Evolutionary conservation across 1,140 invertebrate genomes (phyloP), one percentile per base, ranked within the genome.

Genomic region (Onthophagus taurus): DNA sequence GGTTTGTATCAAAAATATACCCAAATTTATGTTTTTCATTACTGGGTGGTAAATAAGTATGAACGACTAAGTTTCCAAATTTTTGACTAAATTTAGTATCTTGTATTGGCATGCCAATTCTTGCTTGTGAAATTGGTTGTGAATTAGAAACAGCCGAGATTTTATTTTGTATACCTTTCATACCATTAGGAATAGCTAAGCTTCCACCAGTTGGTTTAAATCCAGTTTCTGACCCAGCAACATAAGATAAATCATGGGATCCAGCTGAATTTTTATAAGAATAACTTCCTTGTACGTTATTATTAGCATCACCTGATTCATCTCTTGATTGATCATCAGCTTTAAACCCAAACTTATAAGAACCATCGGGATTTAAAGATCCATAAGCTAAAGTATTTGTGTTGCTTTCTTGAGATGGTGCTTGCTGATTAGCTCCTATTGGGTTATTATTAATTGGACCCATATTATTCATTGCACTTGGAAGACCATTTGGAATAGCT

Each of bases 261-360:
- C 52, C 52, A 9, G 41, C 49, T 11, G 13, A 18, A 38, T 52
- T 55, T 9, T 42, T 42, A 45, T 52, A 61, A 2, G 47, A 52
- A 37, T 52, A 61, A 29, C 39, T 45, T 7, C 59, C 59, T 26
- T 50, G 50, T 18, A 60, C 46, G 46, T 61, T 61, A 18, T 56
- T 56, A 30, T 11, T 12, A 13, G 29, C 3, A 42, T 61, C 59
- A n/a, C 55, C 47, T 2, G 31, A 13, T 51, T 60, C 58, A 20
- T 49, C 16, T 31, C 47, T 21, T 24, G 20, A 41, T n/a, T 48
- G 41, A 5, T 51, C 43, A 7, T 52, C 41, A n/a, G 55, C 51
- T 31, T 52, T 45, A 35, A 54, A 55, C 0, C 49, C 42, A 23
- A 58, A 58, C 16, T 48, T 48, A 38, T 60, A 60, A 12, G 55